Base-by-base conservation (phyloP, 2,888 invertebrate genomes). In the Ceramica pisi region DNA sequence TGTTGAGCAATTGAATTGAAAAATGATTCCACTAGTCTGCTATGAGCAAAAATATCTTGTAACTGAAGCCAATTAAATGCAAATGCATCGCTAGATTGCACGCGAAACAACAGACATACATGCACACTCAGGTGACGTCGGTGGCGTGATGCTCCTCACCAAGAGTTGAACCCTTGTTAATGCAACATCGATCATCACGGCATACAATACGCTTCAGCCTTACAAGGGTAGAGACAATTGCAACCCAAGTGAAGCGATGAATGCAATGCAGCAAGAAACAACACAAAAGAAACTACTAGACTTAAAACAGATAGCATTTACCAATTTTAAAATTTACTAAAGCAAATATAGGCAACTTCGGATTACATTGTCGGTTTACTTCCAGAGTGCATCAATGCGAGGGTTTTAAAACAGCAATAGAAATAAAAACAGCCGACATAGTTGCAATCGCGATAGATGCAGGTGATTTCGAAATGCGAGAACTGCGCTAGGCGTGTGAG, bases 141-240 rank as follows among this genome's bases (percentile, higher is more conserved):
- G 78, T 92, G 91, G 92, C 92, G 92, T 92, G 92, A 91, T 78
- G 71, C 78, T 78, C 70, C 60, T 55, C 67, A 85, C 82, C 74
- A 85, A 26, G 56, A 57, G 55, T 9, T 5, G 14, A 8, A 19
- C 31, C 23, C 14, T 46, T 51, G 4, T n/a, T 53, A 26, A 21
- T 56, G 51, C n/a, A 65, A 31, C 7, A 63, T 59, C 41, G 23
- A 26, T 56, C 19, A 38, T 23, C 9, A 50, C 64, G 48, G 12
- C 44, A 63, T 82, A 71, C 81, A 79, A 76, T 73, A 38, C 71
- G 21, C 26, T 41, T n/a, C 31, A 31, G 1, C 2, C 35, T 41
- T 8, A 44, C 31, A 12, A 51, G 44, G 9, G 21, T 26, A 46
- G 50, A 75, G 12, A 38, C 16, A 66, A 48, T 21, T 41, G 21